A percentile compares a stretch with the other conserved stretches of the same genome.
Conservation (phyloP, 92 coral and sea anemone species). For the Paragorgia papillata region DNA sequence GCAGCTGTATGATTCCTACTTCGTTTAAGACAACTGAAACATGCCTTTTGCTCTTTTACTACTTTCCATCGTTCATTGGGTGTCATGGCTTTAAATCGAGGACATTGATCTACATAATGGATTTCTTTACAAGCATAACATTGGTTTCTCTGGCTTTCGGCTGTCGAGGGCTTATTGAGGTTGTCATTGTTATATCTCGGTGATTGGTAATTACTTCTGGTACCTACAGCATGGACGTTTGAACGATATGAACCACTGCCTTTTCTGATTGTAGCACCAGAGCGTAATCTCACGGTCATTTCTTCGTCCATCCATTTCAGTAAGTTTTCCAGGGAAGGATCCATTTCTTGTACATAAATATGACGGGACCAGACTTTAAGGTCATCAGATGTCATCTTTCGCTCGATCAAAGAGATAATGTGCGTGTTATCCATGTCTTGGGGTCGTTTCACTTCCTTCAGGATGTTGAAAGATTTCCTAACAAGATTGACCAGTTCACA, state of each 20-base stretch:
- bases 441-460: constrained; percentile 56
- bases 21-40: constrained; percentile 58
- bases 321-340: constrained; percentile 55
- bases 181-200: not conserved
- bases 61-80: constrained; percentile 54
- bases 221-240: constrained; percentile 6
- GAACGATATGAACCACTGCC: not conserved
- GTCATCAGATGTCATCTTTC: constrained; percentile 53
- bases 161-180: constrained; percentile 2
- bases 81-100: constrained; percentile 40
- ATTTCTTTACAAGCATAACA: constrained; percentile 57
- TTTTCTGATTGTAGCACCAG: constrained; percentile 8
- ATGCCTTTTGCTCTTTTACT: constrained; percentile 57
- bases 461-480: constrained; percentile 28
- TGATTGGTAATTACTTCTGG: too few species aligned
- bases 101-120: constrained; percentile 54
- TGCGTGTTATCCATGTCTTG: constrained; percentile 64
- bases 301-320: constrained; percentile 60
- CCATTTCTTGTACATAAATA: constrained; percentile 32
- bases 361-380: constrained; percentile 48
- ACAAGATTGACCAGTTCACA: constrained; percentile 62
- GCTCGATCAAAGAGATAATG: constrained; percentile 24
- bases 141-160: not conserved
- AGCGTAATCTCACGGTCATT: constrained; percentile 38
- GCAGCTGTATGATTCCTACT: constrained; percentile 46